Base-by-base conservation (phyloP, 2,888 invertebrate genomes). In the Pseudoips prasinana region DNA sequence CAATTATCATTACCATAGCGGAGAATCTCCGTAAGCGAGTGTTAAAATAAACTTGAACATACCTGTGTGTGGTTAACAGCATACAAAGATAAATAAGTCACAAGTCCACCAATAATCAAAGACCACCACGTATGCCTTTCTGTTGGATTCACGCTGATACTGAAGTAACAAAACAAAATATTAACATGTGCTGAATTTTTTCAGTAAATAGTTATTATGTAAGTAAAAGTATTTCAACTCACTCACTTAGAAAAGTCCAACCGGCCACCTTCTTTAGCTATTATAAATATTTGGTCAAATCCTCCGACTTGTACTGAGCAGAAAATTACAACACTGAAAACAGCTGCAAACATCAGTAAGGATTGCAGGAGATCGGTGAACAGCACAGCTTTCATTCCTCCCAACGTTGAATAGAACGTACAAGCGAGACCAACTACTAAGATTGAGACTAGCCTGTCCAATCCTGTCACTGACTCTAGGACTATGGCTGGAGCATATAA, bases 401-500 rank as follows among this genome's bases (percentile, higher is more conserved):
- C 97, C 46, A 96, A 88, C 0, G 95, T 93, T 0, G 96, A 95
- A 63, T 96, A 96, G 70, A 96, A 94, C 0, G 96, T 95, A 67
- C 96, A 96, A 2, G 93, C 95, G 25, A 94, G 64, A 1, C 93
- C 95, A 33, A 95, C 92, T 0, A 92, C 90, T 34, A 96, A 71
- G 49, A 96, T 94, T 1, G 96, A 95, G 46, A 92, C 86, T 14
- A 92, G 73, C 78, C 93, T 91, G 41, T 92, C 91, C 4, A 96
- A 80, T n/a, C 95, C 95, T 1, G 96, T 96, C 17, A 96, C 93
- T 1, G 97, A 92, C 73, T 95, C 95, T 9, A 98, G 75, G 0
- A 98, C 97, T 48, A 98, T 89, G 0, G 98, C 95, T 1, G 98
- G 98, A 0, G 98, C 98, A 74, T 96, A 98, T 5, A 98, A 81